Evolutionary conservation across 2,797 vertebrate species (phyloP).

Genomic region (Pipistrellus pipistrellus): DNA sequence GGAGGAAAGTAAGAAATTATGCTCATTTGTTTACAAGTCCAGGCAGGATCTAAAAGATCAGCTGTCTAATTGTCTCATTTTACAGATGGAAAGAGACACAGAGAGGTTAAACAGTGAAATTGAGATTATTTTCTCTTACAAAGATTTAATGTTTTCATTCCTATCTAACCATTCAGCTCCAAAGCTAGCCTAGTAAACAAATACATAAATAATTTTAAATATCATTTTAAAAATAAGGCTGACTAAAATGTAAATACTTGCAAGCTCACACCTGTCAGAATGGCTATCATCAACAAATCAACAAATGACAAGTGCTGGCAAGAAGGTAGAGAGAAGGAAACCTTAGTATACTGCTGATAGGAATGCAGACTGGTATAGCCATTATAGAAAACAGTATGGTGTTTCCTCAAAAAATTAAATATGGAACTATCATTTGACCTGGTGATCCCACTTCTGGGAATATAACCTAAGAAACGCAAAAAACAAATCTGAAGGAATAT

Average conservation of each 20-base stretch:
- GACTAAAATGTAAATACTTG: neutral
- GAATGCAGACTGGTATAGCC: no score
- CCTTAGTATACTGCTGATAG: no score
- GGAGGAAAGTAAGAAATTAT: neutral
- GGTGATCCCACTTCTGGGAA: no score
- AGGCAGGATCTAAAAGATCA: neutral
- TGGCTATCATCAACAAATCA: no score
- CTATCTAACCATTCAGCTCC: neutral
- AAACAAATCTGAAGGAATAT: no score
- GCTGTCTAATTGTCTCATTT: constrained; percentile 14
- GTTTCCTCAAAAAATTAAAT: no score
- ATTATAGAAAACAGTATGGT: no score
- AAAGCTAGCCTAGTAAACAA: constrained; percentile 51
- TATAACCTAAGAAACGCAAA: no score
- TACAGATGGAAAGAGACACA: neutral
- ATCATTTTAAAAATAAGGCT: neutral
- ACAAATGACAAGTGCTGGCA: no score
- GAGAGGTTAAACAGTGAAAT: constrained; percentile 6
- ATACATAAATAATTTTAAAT: constrained; percentile 29
- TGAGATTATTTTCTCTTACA: constrained; percentile 20
- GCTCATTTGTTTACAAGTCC: neutral
- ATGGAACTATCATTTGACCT: no score
- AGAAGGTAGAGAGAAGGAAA: no score
- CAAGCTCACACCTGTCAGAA: no score
- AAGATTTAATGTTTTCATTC: constrained; percentile 31